Base-by-base conservation (phyloP, 2,888 invertebrate species). In the Cancer borealis region DNA sequence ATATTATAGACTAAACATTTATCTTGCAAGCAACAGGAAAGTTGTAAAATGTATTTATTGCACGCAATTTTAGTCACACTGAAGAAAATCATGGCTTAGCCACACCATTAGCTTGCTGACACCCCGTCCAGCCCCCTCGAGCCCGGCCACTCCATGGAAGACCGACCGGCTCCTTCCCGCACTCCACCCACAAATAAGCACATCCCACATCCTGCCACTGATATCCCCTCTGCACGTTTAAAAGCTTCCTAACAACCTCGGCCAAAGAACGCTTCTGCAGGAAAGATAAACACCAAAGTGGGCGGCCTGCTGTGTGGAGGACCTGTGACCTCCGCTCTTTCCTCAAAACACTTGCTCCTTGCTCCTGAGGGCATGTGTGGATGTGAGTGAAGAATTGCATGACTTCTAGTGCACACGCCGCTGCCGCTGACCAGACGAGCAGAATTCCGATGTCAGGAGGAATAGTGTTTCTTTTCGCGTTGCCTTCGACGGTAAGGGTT, bases 171-270 rank as follows among this genome's bases (percentile, higher is more conserved):
- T 30, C 79, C 79, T 30, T 26, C 30, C 26, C 79, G 6, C 79
- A 8, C 30, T 79, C 79, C 30, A 79, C 30, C 79, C 30, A 30
- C 79, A 30, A 79, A 26, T 79, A 79, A 79, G 30, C 26, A 6
- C 79, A n/a, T 8, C 30, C 79, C 66, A 79, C 79, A 79, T 79
- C 79, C 79, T 79, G 79, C 79, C 79, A 79, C 79, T 79, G 79
- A 79, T 66, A 66, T 30, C 30, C 79, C 79, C 26, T 8, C 79
- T 10, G 26, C 79, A 30, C 30, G 79, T 79, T 79, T 10, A 79
- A 26, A 10, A 79, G 79, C 79, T 30, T 30, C 79, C 79, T 10
- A 30, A 30, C 79, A 66, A 66, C 66, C 14, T 66, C 66, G 79
- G 30, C 79, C 79, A 26, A 79, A 30, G 30, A 26, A 79, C 79